These are phyloP conservation scores for Anoura caudifer DNA, from an alignment of 2,113 vertebrate genomes.

Conservation along the genomic window DNA sequence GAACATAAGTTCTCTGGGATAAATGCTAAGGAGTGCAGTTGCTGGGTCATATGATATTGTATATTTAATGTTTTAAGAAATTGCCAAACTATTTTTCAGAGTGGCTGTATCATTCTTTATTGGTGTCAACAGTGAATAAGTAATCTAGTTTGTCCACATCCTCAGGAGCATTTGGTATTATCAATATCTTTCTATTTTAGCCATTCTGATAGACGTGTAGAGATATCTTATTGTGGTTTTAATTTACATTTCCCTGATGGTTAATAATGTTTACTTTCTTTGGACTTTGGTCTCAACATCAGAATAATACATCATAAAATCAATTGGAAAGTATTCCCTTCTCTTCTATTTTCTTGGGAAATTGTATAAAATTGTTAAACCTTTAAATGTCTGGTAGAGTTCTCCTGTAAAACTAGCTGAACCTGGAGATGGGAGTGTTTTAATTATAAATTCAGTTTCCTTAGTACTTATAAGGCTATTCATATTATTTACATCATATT, in stretches of 20 bases:
- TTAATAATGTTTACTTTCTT: not conserved
- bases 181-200: not conserved
- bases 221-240: not conserved
- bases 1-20: not conserved
- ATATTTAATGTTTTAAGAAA: not conserved
- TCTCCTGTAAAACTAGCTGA: not conserved
- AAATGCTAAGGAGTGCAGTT: too few species aligned
- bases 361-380: not conserved
- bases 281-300: not conserved
- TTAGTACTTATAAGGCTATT: not conserved
- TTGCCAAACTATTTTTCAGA: not conserved
- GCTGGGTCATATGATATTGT: too few species aligned
- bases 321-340: not conserved
- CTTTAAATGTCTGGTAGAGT: not conserved
- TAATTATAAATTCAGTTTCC: not conserved
- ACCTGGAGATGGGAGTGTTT: not conserved
- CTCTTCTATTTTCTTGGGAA: not conserved
- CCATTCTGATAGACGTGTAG: not conserved
- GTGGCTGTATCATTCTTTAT: not conserved
- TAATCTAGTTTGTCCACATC: not conserved
- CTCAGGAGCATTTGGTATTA: not conserved
- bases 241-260: not conserved
- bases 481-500: not conserved
- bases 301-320: not conserved
- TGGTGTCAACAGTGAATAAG: not conserved